Conservation (phyloP, 1,140 invertebrate genomes). For the Platyura marginata region DNA sequence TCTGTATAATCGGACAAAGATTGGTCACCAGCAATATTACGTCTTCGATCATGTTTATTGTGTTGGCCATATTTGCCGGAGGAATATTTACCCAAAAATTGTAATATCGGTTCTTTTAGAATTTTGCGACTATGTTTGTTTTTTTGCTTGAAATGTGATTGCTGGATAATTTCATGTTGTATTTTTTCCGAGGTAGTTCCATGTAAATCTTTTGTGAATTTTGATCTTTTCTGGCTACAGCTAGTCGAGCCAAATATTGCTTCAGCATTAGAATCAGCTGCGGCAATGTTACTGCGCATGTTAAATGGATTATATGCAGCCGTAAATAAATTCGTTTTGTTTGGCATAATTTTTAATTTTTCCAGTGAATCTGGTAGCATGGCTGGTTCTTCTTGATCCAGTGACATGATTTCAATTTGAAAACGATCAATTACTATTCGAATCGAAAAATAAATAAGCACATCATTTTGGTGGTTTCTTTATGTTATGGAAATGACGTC, state of each 20-base stretch:
- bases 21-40: no score
- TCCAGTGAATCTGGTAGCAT: slow-evolving; percentile 5
- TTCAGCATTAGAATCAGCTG: slow-evolving; percentile 24
- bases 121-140: slow-evolving; percentile 11
- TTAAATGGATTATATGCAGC: no score
- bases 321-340: no score
- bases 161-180: slow-evolving; percentile 8
- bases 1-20: no score
- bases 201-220: slow-evolving; percentile 18
- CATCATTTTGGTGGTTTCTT: slow-evolving; percentile 6
- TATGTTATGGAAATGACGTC: slow-evolving; percentile 5
- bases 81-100: no score
- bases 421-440: slow-evolving; percentile 3
- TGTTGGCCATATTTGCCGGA: no score
- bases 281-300: no score
- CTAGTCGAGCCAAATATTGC: slow-evolving; percentile 21
- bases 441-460: slow-evolving; percentile 17
- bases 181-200: slow-evolving; percentile 5
- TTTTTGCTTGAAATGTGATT: slow-evolving; percentile 11
- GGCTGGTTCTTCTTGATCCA: slow-evolving; percentile 8
- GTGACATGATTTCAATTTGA: slow-evolving; percentile 6
- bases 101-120: no score
- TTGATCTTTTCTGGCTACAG: slow-evolving; percentile 6
- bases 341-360: background rate
- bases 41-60: no score